A percentile compares a stretch with the other conserved stretches of the same genome.
Evolutionary conservation across 2,888 invertebrate genomes (phyloP).

Genomic region (Crepidodera aurea): DNA sequence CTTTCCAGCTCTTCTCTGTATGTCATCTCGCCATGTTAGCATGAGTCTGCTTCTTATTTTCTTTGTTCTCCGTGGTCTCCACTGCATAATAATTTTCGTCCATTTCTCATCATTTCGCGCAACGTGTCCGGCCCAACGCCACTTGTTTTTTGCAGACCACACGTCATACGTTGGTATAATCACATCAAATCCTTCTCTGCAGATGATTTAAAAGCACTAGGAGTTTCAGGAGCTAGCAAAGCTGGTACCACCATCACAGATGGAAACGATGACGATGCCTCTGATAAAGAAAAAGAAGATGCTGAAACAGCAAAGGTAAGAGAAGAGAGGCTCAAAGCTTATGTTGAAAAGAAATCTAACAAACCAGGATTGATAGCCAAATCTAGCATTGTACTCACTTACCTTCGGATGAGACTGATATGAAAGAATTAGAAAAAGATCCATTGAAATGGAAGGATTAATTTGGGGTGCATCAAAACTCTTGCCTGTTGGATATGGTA

Average conservation of each 20-base stretch:
- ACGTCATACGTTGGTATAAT: constrained; percentile 95
- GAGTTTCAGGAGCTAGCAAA: constrained; percentile 59
- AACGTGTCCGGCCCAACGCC: too few relatives aligned
- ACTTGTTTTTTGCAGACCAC: too few relatives aligned
- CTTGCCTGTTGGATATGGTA: constrained; percentile 94
- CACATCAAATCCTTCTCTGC: constrained; percentile 89
- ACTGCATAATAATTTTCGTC: too few relatives aligned
- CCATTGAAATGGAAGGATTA: constrained; percentile 89
- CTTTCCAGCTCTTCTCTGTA: too few relatives aligned
- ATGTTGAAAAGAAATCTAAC: constrained; percentile 93
- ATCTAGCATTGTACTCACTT: constrained; percentile 93
- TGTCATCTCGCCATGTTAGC: too few relatives aligned
- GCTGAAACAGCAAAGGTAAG: constrained; percentile 70
- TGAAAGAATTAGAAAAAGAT: constrained; percentile 86
- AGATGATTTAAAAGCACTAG: constrained; percentile 71
- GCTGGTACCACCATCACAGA: constrained; percentile 69
- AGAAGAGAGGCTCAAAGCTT: constrained; percentile 90
- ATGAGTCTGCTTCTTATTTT: too few relatives aligned
- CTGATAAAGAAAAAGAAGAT: constrained; percentile 89
- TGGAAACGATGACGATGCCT: constrained; percentile 76
- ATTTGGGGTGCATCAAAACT: constrained; percentile 96
- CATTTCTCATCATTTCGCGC: too few relatives aligned
- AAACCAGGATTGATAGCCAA: constrained; percentile 95
- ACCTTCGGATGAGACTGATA: constrained; percentile 92
- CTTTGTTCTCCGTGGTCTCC: too few relatives aligned